Conservation (phyloP, 1,140 invertebrate species). For the Rhizoglyphus robini region DNA sequence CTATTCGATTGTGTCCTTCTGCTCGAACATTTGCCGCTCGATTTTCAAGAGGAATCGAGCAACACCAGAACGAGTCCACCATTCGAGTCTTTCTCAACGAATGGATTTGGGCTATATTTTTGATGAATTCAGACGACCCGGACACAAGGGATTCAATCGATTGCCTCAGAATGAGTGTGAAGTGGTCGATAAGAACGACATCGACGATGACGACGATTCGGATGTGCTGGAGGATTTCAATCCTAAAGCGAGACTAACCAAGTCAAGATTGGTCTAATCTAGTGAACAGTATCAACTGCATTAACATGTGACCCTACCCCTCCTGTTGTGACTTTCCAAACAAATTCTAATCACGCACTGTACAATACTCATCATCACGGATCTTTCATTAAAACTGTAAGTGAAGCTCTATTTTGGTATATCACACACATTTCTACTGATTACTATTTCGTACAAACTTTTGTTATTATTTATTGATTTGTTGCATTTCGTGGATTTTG, state of each 20-base stretch:
- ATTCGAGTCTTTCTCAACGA: background rate
- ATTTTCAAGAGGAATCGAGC: background rate
- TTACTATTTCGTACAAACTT: too few relatives aligned
- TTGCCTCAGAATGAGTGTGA: conserved; percentile 6
- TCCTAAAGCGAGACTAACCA: background rate
- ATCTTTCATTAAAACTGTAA: too few relatives aligned
- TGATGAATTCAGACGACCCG: background rate
- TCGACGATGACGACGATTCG: background rate
- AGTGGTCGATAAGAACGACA: background rate
- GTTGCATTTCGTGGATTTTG: too few relatives aligned
- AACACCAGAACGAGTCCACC: background rate
- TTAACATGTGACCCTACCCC: too few relatives aligned
- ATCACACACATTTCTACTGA: too few relatives aligned
- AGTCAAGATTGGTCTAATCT: background rate
- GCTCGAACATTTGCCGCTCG: background rate
- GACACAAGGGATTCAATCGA: background rate
- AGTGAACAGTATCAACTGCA: too few relatives aligned
- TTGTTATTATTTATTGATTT: too few relatives aligned
- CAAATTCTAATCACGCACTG: too few relatives aligned
- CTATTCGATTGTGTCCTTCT: background rate
- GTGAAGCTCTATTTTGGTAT: too few relatives aligned
- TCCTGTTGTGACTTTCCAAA: too few relatives aligned
- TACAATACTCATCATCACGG: too few relatives aligned
- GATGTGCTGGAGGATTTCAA: conserved; percentile 9
- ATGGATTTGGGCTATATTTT: background rate